Evolutionary conservation across 2,888 invertebrate species (phyloP).

Genomic region (Catocala sponsa): DNA sequence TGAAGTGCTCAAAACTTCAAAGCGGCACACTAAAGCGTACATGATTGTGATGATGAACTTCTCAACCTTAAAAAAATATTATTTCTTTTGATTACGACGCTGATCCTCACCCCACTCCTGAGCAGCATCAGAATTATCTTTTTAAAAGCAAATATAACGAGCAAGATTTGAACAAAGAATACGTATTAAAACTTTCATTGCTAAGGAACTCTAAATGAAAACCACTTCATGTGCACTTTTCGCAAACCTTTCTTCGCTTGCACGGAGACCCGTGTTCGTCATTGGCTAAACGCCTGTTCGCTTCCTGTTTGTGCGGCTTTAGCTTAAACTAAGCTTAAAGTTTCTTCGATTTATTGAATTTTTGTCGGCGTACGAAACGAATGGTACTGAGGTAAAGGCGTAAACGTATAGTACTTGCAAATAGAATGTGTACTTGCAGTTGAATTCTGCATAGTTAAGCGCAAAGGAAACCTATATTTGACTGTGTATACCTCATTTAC

Average conservation of each 20-base stretch:
- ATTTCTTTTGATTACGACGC: too few relatives aligned
- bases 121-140: too few relatives aligned
- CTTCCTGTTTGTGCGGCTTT: slow-evolving; percentile 43
- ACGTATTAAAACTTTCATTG: neutral
- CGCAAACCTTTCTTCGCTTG: slow-evolving; percentile 24
- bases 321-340: slow-evolving; percentile 40
- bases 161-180: too few relatives aligned
- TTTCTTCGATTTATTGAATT: slow-evolving; percentile 35
- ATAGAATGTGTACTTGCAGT: neutral
- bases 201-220: slow-evolving; percentile 23
- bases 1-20: too few relatives aligned
- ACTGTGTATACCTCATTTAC: neutral
- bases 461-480: neutral
- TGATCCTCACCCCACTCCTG: too few relatives aligned
- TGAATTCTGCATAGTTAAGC: neutral
- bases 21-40: too few relatives aligned
- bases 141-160: too few relatives aligned
- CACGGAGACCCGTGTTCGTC: slow-evolving; percentile 33
- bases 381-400: slow-evolving; percentile 11
- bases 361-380: slow-evolving; percentile 49
- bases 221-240: slow-evolving; percentile 18
- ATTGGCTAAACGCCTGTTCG: slow-evolving; percentile 44
- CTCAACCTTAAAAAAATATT: too few relatives aligned
- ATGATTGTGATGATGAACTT: too few relatives aligned
- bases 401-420: slow-evolving; percentile 7